phyloP scores from a whole-genome alignment of 2,888 invertebrate genomes.

The Diaprepes abbreviatus region DNA sequence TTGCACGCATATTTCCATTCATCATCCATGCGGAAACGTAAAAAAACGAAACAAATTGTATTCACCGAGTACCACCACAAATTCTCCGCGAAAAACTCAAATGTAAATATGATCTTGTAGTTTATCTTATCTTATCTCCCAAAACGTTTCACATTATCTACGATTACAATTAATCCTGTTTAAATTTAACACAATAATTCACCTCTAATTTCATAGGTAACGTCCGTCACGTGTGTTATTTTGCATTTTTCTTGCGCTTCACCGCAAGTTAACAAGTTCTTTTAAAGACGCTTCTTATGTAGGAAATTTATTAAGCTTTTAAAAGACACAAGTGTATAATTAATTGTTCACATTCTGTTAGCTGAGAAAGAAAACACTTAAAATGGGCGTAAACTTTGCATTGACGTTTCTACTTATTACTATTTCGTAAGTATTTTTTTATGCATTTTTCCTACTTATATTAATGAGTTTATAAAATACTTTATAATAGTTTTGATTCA shows the following conservation, averaged over 20 bases:
- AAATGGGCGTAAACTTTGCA: conserved; percentile 7
- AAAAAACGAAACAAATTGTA: conserved; percentile 1
- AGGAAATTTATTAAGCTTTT: too few relatives aligned
- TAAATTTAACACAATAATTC: conserved; percentile 4
- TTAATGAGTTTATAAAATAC: too few relatives aligned
- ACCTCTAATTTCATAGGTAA: conserved; percentile 1
- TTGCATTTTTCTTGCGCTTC: not conserved
- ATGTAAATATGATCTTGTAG: conserved; percentile 11
- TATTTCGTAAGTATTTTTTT: conserved; percentile 15
- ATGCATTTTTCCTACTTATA: too few relatives aligned
- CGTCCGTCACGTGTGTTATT: not conserved
- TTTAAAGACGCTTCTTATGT: not conserved
- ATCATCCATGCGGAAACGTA: too few relatives aligned
- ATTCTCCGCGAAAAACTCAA: conserved; percentile 14
- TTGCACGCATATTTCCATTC: too few relatives aligned
- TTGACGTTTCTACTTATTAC: not conserved
- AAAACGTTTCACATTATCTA: conserved; percentile 27
- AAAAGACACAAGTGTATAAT: too few relatives aligned
- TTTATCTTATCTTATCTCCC: conserved; percentile 41
- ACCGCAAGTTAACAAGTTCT: not conserved
- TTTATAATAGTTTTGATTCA: too few relatives aligned
- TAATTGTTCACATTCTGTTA: not conserved
- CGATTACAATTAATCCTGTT: conserved; percentile 12
- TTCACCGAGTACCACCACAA: not conserved
- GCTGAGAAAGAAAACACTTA: not conserved